Conservation (phyloP, 2,113 vertebrate species). For the Gallinago undulata region DNA sequence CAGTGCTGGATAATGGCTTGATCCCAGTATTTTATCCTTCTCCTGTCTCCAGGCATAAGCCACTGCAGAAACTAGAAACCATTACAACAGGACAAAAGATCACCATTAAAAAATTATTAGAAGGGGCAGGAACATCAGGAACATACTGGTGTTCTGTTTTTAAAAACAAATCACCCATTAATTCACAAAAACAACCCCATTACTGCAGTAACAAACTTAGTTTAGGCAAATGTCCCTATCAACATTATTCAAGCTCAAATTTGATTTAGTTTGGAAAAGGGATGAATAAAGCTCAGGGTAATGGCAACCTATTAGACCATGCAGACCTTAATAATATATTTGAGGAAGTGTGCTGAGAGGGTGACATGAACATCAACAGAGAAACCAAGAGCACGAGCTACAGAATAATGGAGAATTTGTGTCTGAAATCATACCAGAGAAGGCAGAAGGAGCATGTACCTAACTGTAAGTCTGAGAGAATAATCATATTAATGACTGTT, state of each 20-base stretch:
- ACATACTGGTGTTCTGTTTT: constrained; percentile 63
- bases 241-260: constrained; percentile 68
- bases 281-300: constrained; percentile 47
- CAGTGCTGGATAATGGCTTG: constrained; percentile 9
- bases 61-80: constrained; percentile 53
- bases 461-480: background rate
- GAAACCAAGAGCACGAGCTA: background rate
- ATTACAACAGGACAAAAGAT: constrained; percentile 68
- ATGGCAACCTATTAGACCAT: constrained; percentile 53
- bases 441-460: background rate
- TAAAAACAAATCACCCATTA: constrained; percentile 71
- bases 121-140: constrained; percentile 47
- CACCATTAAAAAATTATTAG: constrained; percentile 66
- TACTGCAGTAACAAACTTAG: constrained; percentile 56
- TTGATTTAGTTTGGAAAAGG: constrained; percentile 70
- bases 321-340: constrained; percentile 54
- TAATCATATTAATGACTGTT: constrained; percentile 63
- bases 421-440: background rate
- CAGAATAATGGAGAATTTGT: background rate
- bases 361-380: constrained; percentile 27
- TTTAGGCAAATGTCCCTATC: constrained; percentile 53
- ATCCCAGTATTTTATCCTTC: constrained; percentile 18
- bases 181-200: constrained; percentile 67
- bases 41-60: constrained; percentile 41
- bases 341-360: constrained; percentile 28